phyloP scores from a whole-genome alignment of 2,113 vertebrate genomes.

The Blennius ocellaris region DNA sequence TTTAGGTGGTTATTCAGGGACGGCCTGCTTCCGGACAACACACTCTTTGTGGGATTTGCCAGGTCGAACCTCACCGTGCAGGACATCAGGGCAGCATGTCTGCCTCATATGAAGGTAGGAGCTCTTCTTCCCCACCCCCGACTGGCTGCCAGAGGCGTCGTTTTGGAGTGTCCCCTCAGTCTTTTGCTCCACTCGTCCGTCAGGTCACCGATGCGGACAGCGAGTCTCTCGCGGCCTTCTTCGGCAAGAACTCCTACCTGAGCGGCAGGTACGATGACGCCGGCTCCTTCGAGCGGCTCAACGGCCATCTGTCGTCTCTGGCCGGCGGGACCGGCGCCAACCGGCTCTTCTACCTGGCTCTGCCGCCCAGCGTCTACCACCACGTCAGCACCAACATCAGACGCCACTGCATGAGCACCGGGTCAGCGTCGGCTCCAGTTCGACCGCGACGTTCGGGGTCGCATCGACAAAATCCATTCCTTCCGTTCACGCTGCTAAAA shows the following conservation, averaged over 20 bases:
- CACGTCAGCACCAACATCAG: constrained; percentile 72
- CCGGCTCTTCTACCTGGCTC: constrained; percentile 89
- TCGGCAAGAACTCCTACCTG: constrained; percentile 76
- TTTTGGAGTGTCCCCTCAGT: background rate
- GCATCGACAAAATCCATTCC: no score
- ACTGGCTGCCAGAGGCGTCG: background rate
- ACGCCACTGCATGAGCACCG: constrained; percentile 82
- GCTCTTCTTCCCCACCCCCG: no score
- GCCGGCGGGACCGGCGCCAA: constrained; percentile 77
- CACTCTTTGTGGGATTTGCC: constrained; percentile 89
- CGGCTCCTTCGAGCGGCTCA: constrained; percentile 68
- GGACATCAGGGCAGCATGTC: constrained; percentile 85
- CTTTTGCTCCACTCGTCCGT: constrained; percentile 1
- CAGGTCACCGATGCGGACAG: constrained; percentile 66
- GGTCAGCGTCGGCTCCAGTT: constrained; percentile 77
- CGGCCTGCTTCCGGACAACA: constrained; percentile 87
- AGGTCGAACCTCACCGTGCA: constrained; percentile 86
- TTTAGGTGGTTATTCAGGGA: constrained; percentile 92
- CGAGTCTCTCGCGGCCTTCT: constrained; percentile 66
- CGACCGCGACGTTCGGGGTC: no score
- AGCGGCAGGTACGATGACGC: constrained; percentile 69
- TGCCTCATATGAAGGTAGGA: constrained; percentile 87
- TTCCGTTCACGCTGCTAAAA: no score
- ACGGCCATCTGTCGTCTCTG: constrained; percentile 71
- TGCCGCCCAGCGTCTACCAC: constrained; percentile 73